Base-by-base conservation (phyloP, 1,140 invertebrate species). In the Oedothorax gibbosus region DNA sequence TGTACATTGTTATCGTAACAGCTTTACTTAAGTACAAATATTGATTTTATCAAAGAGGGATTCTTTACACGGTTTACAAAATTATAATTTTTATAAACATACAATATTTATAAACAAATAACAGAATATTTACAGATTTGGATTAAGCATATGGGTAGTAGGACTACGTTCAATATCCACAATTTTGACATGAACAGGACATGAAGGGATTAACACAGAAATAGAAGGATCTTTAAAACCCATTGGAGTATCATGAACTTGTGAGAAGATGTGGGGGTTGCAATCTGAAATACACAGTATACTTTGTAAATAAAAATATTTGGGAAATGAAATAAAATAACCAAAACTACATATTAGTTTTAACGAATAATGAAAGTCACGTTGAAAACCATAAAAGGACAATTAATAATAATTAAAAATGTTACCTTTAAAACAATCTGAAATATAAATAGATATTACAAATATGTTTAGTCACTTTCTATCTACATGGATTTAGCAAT, bases 111-210 rank as follows among this genome's bases (percentile, higher is more conserved):
- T n/a, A n/a, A 12, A 20, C 18, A 66, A 21, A 20, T n/a, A n/a
- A 6, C 21, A 57, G 20, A 35, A 50, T 69, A 87, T 89, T 88
- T 87, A 90, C 90, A 96, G 91, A 92, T 96, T 96, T 72, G 95
- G 95, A 90, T 95, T 96, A 0, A 96, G 90, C 56, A 96, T 91
- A 91, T 96, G 94, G 15, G 94, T 93, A 0, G 95, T 95, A 2
- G 94, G 92, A 87, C 94, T 95, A 72, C 95, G 91, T 88, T 96
- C 95, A 86, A 93, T 92, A 85, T 94, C 92, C 20, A 93, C 91
- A 60, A 97, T 94, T 88, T 92, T 93, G 8, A 95, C 93, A 77
- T 92, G 90, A 68, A 97, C 92, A 87, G 94, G 93, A 50, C 93
- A 90, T 0, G 92, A 93, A 2, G 94, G 94, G 86, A 97, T 95